Evolutionary conservation across 2,113 vertebrate species (phyloP).

Genomic region (Lepus timidus): DNA sequence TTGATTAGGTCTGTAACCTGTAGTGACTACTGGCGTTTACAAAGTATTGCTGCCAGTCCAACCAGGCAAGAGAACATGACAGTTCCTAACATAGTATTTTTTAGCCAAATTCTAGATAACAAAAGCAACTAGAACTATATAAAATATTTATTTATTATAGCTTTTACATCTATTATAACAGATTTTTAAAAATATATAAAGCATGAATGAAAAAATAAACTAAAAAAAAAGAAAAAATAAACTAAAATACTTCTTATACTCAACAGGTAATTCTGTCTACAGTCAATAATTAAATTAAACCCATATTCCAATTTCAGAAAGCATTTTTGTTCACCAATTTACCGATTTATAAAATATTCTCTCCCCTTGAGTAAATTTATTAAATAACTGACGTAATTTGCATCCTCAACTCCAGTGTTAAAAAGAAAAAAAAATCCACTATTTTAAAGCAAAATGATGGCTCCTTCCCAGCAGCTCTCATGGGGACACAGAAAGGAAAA

Average conservation of each 20-base stretch:
- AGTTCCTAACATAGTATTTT: conserved; percentile 6
- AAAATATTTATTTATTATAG: conserved; percentile 56
- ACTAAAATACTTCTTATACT: conserved; percentile 53
- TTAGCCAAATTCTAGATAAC: conserved; percentile 48
- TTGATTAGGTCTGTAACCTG: neutral
- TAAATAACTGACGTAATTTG: conserved; percentile 46
- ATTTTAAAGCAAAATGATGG: conserved; percentile 50
- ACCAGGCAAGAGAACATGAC: neutral
- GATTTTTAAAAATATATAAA: conserved; percentile 67
- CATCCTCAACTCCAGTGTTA: conserved; percentile 61
- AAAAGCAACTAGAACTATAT: conserved; percentile 44
- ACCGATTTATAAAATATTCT: conserved; percentile 44
- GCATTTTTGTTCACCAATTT: neutral
- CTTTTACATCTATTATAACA: conserved; percentile 59
- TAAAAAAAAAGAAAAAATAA: conserved; percentile 73
- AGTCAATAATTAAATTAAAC: conserved; percentile 70
- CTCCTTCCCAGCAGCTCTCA: conserved; percentile 36
- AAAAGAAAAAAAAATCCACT: conserved; percentile 11
- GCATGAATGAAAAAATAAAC: conserved; percentile 68
- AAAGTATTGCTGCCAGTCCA: neutral
- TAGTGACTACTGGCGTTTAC: neutral
- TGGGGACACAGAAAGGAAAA: conserved; percentile 2
- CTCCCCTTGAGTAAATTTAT: conserved; percentile 16
- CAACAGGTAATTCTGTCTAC: conserved; percentile 47
- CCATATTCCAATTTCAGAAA: conserved; percentile 50